Evolutionary conservation across 2,113 vertebrate genomes (phyloP).

Genomic region (Lampris incognitus): DNA sequence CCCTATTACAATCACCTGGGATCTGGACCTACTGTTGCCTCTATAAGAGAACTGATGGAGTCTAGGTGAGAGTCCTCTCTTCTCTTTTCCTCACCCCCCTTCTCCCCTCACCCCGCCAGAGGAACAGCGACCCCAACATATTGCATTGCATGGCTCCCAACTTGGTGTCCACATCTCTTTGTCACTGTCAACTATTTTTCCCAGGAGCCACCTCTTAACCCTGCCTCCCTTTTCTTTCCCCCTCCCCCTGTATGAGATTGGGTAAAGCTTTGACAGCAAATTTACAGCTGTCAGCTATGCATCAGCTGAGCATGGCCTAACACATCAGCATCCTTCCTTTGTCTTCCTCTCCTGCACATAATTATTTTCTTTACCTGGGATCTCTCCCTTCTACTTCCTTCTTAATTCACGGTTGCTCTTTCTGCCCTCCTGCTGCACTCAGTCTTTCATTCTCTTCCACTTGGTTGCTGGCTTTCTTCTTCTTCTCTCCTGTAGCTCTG

Average conservation of each 20-base stretch:
- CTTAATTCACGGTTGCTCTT: not conserved
- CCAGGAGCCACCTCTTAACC: not conserved
- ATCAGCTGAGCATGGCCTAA: too few relatives aligned
- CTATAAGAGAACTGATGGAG: conserved; percentile 96
- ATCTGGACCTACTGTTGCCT: conserved; percentile 92
- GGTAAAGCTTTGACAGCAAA: too few relatives aligned
- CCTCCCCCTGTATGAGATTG: not conserved
- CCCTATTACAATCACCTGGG: conserved; percentile 98
- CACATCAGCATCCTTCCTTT: too few relatives aligned
- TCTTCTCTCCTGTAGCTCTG: not conserved
- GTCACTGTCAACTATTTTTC: too few relatives aligned
- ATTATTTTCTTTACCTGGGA: not conserved
- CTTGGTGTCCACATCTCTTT: too few relatives aligned
- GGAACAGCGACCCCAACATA: too few relatives aligned
- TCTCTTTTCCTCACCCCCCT: not conserved
- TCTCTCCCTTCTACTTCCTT: not conserved
- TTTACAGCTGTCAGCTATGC: too few relatives aligned
- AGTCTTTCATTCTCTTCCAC: not conserved
- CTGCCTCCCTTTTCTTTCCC: not conserved
- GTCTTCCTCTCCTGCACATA: not conserved
- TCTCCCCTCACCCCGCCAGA: not conserved
- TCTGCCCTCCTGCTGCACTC: not conserved
- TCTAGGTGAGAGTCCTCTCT: conserved; percentile 72
- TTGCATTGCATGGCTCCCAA: too few relatives aligned
- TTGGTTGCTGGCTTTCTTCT: not conserved